These are phyloP conservation scores for Uropetala carovei DNA, from an alignment of 2,888 invertebrate species.

Conservation along the genomic window DNA sequence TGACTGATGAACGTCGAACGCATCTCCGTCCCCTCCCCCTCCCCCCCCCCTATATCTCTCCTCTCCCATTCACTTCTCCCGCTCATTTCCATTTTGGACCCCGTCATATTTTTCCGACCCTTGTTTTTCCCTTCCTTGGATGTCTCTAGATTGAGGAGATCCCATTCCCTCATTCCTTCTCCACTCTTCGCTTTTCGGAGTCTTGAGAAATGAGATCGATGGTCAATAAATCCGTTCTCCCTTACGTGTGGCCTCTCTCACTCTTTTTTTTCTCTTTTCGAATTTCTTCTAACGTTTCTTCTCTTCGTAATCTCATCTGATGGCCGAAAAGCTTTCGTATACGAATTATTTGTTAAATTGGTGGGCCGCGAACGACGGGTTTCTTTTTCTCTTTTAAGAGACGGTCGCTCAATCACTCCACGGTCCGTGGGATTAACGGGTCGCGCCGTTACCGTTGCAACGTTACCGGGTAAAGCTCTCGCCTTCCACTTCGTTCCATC, in stretches of 20 bases:
- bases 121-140: neutral
- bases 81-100: neutral
- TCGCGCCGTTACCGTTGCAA: neutral
- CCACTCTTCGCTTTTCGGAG: neutral
- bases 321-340: neutral
- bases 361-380: neutral
- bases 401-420: neutral
- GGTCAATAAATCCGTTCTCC: neutral
- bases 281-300: neutral
- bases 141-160: constrained; percentile 15
- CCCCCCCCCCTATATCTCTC: neutral
- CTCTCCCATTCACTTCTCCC: neutral
- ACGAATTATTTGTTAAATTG: neutral
- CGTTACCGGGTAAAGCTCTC: neutral
- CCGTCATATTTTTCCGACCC: constrained; percentile 22
- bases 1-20: constrained; percentile 29
- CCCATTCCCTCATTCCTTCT: neutral
- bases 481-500: no score
- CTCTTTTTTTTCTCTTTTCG: neutral
- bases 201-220: neutral
- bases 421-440: neutral
- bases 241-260: neutral
- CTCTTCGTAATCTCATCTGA: neutral
- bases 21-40: neutral
- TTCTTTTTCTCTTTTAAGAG: neutral